Evolutionary conservation across 2,113 vertebrate genomes (phyloP).

Genomic region (Sterna hirundo): DNA sequence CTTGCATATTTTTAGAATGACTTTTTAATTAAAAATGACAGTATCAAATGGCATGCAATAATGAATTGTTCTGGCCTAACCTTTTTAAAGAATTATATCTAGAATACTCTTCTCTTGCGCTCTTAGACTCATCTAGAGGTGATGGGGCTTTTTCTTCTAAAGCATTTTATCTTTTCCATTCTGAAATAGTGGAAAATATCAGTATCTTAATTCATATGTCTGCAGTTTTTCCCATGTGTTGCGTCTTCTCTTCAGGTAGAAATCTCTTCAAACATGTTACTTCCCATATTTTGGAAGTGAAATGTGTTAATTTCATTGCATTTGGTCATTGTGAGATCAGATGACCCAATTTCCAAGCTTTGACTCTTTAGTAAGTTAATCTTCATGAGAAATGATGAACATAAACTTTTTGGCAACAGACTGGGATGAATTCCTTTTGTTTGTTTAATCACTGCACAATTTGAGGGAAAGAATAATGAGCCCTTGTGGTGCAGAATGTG

Average conservation of each 20-base stretch:
- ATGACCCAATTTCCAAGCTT: background rate
- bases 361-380: background rate
- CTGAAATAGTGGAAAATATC: background rate
- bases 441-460: background rate
- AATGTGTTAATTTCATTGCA: background rate
- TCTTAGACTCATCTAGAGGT: background rate
- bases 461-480: background rate
- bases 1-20: background rate
- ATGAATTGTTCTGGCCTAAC: background rate
- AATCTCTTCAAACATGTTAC: background rate
- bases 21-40: constrained; percentile 18
- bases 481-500: background rate
- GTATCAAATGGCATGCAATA: background rate
- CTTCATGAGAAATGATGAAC: background rate
- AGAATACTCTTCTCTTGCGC: background rate
- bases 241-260: background rate
- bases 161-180: background rate
- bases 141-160: background rate
- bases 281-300: background rate
- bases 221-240: background rate
- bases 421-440: background rate
- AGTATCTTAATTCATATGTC: background rate
- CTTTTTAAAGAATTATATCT: background rate
- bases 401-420: background rate
- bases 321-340: background rate